Base-by-base conservation (phyloP, 2,888 invertebrate species). In the Muscina levida region DNA sequence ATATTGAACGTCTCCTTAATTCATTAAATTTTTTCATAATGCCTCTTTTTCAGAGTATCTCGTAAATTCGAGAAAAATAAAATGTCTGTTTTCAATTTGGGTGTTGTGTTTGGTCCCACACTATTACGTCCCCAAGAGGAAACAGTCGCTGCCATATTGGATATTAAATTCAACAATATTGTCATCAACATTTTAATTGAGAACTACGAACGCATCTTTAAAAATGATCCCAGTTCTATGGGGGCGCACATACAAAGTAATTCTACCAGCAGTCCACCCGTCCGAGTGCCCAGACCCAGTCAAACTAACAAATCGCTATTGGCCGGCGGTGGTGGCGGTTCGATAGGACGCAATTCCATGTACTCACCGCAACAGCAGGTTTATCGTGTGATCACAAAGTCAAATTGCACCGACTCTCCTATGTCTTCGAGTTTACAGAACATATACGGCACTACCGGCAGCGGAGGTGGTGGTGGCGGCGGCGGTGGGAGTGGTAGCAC, bases 81-180 rank as follows among this genome's bases (percentile, higher is more conserved):
- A 89, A 99, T 99, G 99, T 96, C 96, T n/a, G 94, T 97, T 66
- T 96, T 97, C 85, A 99, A 99, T 92, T 92, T 99, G 87, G 98
- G 98, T 2, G 98, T 99, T 70, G 99, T 99, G 90, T 98, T 99
- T 91, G 99, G 98, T 24, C 99, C 99, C 37, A 98, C 98, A 67
- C 92, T 99, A 86, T 92, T 99, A 89, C 93, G 98, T 79, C 97
- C 98, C 5, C 96, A 97, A 92, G 97, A 98, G 89, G 98, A 99
- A 92, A 97, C 98, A 8, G 97, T 99, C 79, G 98, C 99, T 77
- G 97, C 98, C 88, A 98, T 99, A 88, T 95, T 99, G 93, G 98
- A 99, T 91, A 96, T 99, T 85, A 99, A 99, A 92, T 99, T 99
- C 92, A 98, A 97, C 92, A 99, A 99, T 92, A 97, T 99, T 87